Conservation (phyloP, 2,797 vertebrate genomes). For the Anguilla megastoma region DNA sequence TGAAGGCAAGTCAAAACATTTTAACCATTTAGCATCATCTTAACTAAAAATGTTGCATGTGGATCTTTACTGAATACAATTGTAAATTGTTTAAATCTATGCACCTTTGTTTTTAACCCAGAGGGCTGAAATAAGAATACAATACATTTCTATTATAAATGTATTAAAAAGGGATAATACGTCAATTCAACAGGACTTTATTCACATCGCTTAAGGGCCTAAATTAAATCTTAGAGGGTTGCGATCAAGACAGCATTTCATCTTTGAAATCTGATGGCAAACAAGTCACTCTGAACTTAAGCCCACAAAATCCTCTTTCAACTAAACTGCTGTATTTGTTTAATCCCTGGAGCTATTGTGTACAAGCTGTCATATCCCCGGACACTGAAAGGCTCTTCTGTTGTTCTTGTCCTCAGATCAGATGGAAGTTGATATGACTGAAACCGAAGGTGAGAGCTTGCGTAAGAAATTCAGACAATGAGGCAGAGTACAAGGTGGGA, state of each 20-base stretch:
- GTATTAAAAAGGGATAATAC: background rate
- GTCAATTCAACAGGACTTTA: background rate
- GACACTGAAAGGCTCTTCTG: background rate
- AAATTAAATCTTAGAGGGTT: background rate
- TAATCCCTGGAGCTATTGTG: background rate
- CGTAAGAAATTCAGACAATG: background rate
- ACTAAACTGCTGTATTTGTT: background rate
- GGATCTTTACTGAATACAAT: background rate
- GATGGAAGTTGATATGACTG: conserved; percentile 64
- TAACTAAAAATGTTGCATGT: background rate
- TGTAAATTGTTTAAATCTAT: background rate
- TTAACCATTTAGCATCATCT: background rate
- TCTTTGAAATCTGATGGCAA: background rate
- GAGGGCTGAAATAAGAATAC: background rate
- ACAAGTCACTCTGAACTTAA: background rate
- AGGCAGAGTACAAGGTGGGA: background rate
- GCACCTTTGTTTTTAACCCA: background rate
- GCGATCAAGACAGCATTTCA: background rate
- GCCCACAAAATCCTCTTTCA: background rate
- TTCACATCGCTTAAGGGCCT: background rate
- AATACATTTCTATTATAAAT: background rate
- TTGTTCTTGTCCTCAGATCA: conserved; percentile 58
- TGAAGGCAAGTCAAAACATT: background rate
- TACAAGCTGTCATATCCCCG: background rate
- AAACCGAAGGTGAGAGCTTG: conserved; percentile 57